Base-by-base conservation (phyloP, 2,888 invertebrate genomes). In the Heliconius ethilla region DNA sequence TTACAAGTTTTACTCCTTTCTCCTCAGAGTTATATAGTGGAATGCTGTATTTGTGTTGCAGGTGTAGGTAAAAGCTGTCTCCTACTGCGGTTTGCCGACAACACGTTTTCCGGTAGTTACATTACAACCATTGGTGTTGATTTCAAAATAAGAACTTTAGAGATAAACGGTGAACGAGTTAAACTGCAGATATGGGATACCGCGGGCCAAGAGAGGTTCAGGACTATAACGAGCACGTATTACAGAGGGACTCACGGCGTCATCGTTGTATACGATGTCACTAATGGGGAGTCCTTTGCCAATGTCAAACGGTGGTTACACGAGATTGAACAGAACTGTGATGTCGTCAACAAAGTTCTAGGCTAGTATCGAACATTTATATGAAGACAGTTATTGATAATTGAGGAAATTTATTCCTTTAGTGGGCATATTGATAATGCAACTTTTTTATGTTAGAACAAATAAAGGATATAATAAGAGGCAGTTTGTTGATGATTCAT, bases 71-170 rank as follows among this genome's bases (percentile, higher is more conserved):
- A 99, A 95, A 99, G 99, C 94, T 99, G 99, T 87, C 95, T 99
- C 82, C 96, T 99, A 83, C 95, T 99, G 86, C 95, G 99, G 85
- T 99, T 99, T 94, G 98, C 99, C 76, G 99, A 99, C 94, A 99
- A 99, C 94, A 99, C 99, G 82, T 99, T 99, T 94, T 98, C 98
- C 86, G 98, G 99, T 91, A 97, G 97, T 95, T 98, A 98, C 91
- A 99, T 99, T 89, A 99, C 99, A 79, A 99, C 99, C 72, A 99
- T 99, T 91, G 99, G 99, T 82, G 99, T 99, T 76, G 99, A 99
- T 95, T 99, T 99, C 94, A 99, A 99, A 96, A 99, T 99, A 90
- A 96, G 99, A 89, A 99, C 99, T 82, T 97, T 99, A 85, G 97
- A 97, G 89, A 96, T 98, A 86, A 97, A 98, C 87, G 98, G 98